Percentiles rank a stretch among this genome's conserved stretches.
Conservation (phyloP, 2,888 invertebrate species). For the Leptinotarsa rubiginosa region DNA sequence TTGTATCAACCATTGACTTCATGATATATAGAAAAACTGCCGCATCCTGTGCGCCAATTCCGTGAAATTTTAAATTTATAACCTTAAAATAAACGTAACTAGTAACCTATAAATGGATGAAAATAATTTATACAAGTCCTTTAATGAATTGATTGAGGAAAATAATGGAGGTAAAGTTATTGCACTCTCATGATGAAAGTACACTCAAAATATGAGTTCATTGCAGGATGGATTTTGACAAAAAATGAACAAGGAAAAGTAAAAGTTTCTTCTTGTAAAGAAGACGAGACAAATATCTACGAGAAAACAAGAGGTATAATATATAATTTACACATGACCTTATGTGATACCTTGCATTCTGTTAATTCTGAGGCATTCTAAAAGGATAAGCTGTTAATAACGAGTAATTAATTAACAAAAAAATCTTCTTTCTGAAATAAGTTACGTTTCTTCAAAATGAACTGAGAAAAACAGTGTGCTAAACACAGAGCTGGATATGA, state of each 20-base stretch:
- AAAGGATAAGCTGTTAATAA: too few relatives aligned
- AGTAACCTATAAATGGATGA: background rate
- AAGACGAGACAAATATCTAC: slow-evolving; percentile 37
- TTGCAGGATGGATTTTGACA: slow-evolving; percentile 41
- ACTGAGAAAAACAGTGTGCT: too few relatives aligned
- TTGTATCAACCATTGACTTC: too few relatives aligned
- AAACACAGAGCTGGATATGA: too few relatives aligned
- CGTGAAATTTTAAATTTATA: background rate
- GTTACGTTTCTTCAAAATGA: too few relatives aligned
- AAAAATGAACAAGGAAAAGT: slow-evolving; percentile 41
- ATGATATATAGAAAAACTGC: too few relatives aligned
- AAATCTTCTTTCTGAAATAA: too few relatives aligned
- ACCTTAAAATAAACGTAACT: background rate
- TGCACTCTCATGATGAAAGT: background rate
- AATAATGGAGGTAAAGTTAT: slow-evolving; percentile 1
- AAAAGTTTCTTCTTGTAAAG: slow-evolving; percentile 36
- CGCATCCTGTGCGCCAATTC: too few relatives aligned
- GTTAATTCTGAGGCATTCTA: too few relatives aligned
- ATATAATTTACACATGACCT: background rate
- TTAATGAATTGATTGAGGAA: slow-evolving; percentile 14
- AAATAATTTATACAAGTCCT: slow-evolving; percentile 8
- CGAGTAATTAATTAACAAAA: too few relatives aligned
- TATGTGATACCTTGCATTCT: too few relatives aligned
- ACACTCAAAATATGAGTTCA: background rate
- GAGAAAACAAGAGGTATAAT: slow-evolving; percentile 38